Percentiles rank a stretch among this genome's conserved stretches.
Conservation (phyloP, 2,113 vertebrate species). For the Caracal caracal region DNA sequence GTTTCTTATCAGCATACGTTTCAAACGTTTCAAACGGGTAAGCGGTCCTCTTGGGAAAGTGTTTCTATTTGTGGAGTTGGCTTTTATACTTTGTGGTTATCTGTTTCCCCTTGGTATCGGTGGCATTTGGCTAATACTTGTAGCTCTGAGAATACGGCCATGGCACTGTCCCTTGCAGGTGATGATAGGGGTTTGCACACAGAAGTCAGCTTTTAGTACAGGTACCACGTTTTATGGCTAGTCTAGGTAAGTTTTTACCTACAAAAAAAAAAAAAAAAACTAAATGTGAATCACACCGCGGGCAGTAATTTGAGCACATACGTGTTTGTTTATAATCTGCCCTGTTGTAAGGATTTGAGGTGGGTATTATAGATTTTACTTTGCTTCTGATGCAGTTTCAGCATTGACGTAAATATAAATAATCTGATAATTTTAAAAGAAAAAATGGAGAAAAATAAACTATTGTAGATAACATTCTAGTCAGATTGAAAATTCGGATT, state of each 20-base stretch:
- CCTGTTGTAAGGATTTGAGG: neutral
- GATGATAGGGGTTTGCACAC: conserved; percentile 4
- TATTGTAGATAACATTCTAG: neutral
- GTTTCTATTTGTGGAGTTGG: conserved; percentile 53
- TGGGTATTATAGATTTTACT: neutral
- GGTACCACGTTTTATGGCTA: neutral
- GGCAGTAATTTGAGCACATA: neutral
- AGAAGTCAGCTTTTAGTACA: neutral
- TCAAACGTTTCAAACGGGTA: neutral
- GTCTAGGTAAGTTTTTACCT: neutral
- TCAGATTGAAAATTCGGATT: conserved; percentile 22
- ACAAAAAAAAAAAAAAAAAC: neutral
- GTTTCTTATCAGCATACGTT: conserved; percentile 61
- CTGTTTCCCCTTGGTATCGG: conserved; percentile 36
- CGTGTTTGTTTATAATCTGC: neutral
- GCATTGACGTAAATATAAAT: neutral
- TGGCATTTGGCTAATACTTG: conserved; percentile 55
- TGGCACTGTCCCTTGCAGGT: neutral
- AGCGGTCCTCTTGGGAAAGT: conserved; percentile 48
- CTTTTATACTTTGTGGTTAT: conserved; percentile 56
- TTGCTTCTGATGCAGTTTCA: neutral
- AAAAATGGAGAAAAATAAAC: neutral
- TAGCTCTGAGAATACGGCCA: neutral
- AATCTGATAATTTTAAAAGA: neutral
- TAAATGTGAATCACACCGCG: neutral